These are phyloP conservation scores for Rhizomys pruinosus DNA, from an alignment of 2,113 vertebrate genomes.

Conservation along the genomic window DNA sequence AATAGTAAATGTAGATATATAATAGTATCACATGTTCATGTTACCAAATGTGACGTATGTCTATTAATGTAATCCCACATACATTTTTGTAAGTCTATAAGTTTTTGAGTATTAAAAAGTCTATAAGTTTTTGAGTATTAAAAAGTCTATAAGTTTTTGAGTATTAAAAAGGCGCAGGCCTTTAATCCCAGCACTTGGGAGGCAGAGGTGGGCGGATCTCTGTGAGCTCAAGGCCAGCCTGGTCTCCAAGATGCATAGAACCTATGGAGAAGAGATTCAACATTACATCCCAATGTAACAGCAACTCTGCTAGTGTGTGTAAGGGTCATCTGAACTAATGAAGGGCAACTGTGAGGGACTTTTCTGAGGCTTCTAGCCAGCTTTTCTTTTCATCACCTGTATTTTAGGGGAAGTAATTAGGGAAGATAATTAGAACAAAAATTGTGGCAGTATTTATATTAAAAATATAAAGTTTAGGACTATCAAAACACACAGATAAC, in stretches of 20 bases:
- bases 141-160: too few relatives aligned
- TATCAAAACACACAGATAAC: not conserved
- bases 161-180: too few relatives aligned
- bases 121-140: too few relatives aligned
- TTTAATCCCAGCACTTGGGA: too few relatives aligned
- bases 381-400: not conserved
- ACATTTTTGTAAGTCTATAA: conserved; percentile 9
- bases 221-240: too few relatives aligned
- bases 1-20: not conserved
- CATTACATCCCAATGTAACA: not conserved
- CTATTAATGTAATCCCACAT: not conserved
- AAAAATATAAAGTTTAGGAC: conserved; percentile 41
- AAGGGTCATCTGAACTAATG: not conserved
- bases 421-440: conserved; percentile 15
- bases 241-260: not conserved
- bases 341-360: not conserved
- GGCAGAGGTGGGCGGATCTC: too few relatives aligned
- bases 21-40: not conserved
- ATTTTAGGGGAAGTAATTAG: not conserved
- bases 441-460: not conserved
- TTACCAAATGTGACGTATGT: not conserved
- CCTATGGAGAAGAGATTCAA: not conserved
- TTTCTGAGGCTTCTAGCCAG: not conserved
- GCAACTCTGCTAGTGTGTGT: not conserved
- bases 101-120: conserved; percentile 1